Evolutionary conservation across 2,888 invertebrate genomes (phyloP).

Genomic region (Catocala fraxini): DNA sequence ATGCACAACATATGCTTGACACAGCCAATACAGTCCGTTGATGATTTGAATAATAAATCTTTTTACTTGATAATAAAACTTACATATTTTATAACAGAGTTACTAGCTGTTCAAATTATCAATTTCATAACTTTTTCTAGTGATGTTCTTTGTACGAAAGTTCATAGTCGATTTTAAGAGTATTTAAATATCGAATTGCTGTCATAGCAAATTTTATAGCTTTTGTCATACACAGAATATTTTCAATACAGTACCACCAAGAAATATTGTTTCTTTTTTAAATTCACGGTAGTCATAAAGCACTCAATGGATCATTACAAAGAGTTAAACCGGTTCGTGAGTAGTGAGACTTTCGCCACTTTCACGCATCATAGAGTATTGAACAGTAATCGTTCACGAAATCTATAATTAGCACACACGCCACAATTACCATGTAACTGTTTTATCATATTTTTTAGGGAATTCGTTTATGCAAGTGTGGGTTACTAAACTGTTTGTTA

Average conservation of each 20-base stretch:
- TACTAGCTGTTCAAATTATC: neutral
- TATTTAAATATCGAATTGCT: no score
- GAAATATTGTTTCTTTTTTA: neutral
- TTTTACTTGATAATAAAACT: conserved; percentile 2
- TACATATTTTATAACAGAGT: neutral
- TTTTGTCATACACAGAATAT: no score
- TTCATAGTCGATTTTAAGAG: no score
- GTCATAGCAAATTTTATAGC: neutral
- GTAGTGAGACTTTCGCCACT: conserved; percentile 78
- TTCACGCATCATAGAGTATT: conserved; percentile 71
- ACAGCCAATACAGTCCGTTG: conserved; percentile 57
- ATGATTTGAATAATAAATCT: conserved; percentile 59
- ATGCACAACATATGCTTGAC: conserved; percentile 74
- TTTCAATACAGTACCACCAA: no score
- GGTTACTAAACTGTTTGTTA: neutral
- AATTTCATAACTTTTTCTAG: no score
- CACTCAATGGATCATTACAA: conserved; percentile 63
- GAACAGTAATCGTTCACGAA: conserved; percentile 68
- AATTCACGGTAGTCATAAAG: conserved; percentile 40
- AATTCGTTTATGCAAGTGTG: neutral
- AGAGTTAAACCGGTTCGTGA: conserved; percentile 70
- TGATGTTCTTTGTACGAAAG: no score
- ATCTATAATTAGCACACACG: conserved; percentile 64
- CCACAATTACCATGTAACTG: conserved; percentile 37
- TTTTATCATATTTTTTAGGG: conserved; percentile 24